Conservation (phyloP, 2,797 vertebrate species). For the Xenops minutus region DNA sequence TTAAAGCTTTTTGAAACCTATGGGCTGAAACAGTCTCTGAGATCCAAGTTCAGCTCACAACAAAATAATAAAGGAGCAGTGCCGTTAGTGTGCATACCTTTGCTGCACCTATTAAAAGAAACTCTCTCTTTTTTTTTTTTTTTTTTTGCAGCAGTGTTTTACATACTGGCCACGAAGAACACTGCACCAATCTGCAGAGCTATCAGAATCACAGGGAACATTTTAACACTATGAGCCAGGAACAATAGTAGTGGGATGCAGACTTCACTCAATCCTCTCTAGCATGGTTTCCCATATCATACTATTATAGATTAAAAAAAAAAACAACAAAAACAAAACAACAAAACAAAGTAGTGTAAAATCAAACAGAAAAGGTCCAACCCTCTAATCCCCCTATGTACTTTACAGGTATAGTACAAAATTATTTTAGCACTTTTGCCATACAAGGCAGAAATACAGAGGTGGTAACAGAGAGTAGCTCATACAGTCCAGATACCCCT, state of each 20-base stretch:
- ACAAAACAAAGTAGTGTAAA: background rate
- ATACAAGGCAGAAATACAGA: fast-evolving
- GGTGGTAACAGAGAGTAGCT: background rate
- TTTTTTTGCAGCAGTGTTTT: background rate
- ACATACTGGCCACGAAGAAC: background rate
- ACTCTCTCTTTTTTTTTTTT: background rate
- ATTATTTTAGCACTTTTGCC: background rate
- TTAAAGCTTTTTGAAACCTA: background rate
- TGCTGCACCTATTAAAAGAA: background rate
- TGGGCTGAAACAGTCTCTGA: background rate
- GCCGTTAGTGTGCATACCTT: background rate
- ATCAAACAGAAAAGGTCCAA: background rate
- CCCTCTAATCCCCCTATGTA: fast-evolving
- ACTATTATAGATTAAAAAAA: background rate
- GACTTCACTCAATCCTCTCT: background rate
- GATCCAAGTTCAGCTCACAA: background rate
- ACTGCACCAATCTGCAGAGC: slow-evolving; percentile 45
- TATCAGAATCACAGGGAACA: background rate
- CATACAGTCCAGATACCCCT: background rate
- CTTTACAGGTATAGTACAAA: background rate
- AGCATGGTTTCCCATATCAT: background rate
- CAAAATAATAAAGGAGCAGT: background rate
- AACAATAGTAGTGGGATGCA: background rate
- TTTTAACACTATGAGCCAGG: background rate
- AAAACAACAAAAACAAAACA: too few species aligned